phyloP scores from a whole-genome alignment of 1,140 invertebrate genomes.

The Agraylea sexmaculata region DNA sequence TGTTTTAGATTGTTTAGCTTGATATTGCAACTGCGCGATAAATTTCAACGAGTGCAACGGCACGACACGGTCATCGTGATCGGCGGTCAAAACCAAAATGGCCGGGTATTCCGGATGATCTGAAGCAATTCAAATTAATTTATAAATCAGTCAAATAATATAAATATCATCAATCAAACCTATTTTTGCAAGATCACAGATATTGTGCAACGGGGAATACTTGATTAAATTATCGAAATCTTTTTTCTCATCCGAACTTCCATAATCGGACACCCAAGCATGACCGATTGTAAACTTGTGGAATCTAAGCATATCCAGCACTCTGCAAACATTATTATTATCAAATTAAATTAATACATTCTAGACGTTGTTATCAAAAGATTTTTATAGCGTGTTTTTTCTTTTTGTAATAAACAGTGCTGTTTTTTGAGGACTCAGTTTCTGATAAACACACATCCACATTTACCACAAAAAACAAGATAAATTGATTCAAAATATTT shows the following conservation, averaged over 20 bases:
- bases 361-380: too few relatives aligned
- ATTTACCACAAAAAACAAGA: too few relatives aligned
- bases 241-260: conserved; percentile 75
- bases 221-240: conserved; percentile 83
- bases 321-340: conserved; percentile 47
- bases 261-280: conserved; percentile 94
- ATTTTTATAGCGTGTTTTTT: too few relatives aligned
- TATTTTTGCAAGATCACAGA: conserved; percentile 50
- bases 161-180: conserved; percentile 20
- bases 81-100: conserved; percentile 81
- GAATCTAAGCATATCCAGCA: conserved; percentile 94
- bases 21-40: conserved; percentile 81
- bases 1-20: conserved; percentile 45
- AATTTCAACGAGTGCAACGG: conserved; percentile 93
- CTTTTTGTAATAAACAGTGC: too few relatives aligned
- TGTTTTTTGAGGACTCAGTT: too few relatives aligned
- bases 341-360: too few relatives aligned
- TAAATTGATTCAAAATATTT: too few relatives aligned
- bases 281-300: conserved; percentile 98
- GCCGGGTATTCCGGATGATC: conserved; percentile 73
- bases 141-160: conserved; percentile 4
- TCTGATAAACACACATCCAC: too few relatives aligned
- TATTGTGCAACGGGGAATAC: conserved; percentile 94
- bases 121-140: neutral
- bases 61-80: conserved; percentile 96